A percentile compares a stretch with the other conserved stretches of the same genome.
These are phyloP conservation scores for Pissodes strobi DNA, from an alignment of 1,140 invertebrate genomes.

Conservation along the genomic window DNA sequence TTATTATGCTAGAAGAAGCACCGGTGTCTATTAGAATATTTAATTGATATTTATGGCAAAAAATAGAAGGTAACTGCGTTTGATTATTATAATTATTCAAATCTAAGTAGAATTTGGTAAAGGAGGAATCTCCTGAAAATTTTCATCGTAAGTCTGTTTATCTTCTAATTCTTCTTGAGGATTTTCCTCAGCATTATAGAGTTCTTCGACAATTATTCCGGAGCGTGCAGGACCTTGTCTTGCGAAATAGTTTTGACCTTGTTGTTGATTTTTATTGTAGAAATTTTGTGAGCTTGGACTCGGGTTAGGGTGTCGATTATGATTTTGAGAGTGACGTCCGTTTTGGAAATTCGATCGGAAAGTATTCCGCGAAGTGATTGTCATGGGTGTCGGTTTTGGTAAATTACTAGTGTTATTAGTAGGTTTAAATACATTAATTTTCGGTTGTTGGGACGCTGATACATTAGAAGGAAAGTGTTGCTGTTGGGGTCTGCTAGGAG, in stretches of 20 bases:
- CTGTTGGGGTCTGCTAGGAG: too few species aligned
- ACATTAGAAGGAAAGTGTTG: too few species aligned
- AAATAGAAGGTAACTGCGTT: background rate
- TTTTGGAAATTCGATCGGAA: too few species aligned
- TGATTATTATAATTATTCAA: background rate
- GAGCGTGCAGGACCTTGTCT: background rate
- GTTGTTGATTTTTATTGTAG: background rate
- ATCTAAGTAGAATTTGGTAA: too few species aligned
- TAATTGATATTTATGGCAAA: background rate
- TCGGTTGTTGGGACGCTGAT: too few species aligned
- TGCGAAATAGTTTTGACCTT: constrained; percentile 7
- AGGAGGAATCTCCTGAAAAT: too few species aligned
- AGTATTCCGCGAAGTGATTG: too few species aligned
- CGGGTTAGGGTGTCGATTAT: background rate
- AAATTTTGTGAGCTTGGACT: background rate
- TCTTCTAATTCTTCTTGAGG: background rate
- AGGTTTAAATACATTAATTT: constrained; percentile 7
- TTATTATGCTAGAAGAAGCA: background rate
- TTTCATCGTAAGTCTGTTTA: too few species aligned
- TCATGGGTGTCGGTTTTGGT: background rate
- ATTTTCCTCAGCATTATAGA: background rate
- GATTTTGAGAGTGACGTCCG: too few species aligned
- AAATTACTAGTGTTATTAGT: background rate
- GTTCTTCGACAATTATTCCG: background rate
- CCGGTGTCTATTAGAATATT: too few species aligned